Base-by-base conservation (phyloP, 2,888 invertebrate genomes). In the Eristalis arbustorum region DNA sequence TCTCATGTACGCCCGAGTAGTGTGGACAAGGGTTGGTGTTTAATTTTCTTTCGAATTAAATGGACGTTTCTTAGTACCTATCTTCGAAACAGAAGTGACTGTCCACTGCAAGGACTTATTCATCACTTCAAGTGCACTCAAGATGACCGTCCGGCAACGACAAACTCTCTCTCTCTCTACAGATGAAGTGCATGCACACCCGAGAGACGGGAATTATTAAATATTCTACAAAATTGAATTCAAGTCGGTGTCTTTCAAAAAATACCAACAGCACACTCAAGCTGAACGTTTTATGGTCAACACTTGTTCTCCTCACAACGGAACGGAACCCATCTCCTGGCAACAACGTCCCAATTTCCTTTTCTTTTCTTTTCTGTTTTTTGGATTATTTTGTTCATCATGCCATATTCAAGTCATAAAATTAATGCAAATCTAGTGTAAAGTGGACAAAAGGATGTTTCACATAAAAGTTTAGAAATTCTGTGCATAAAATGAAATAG, bases 401-500 rank as follows among this genome's bases (percentile, higher is more conserved):
- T 68, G 63, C 57, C 68, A 80, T 80, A 80, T 74, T 56, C 74
- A 69, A 80, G 75, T 81, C 75, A 40, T 81, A 71, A 82, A 82
- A 85, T 82, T 69, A 73, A 77, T 77, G 77, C 82, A 85, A 81
- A 82, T 82, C 76, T 81, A 69, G 73, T 81, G 77, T 73, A 81
- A 85, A 81, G 68, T 81, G 81, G 81, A 73, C 77, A 68, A 85
- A 77, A 23, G 59, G 63, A 23, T 34, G 71, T 63, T 31, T 49
- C 57, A 42, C 56, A 75, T 67, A 72, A 76, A 71, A 80, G 69
- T 72, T 76, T 75, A 67, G 37, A 76, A 76, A 68, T 72, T 80
- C 59, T 14, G 42, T 25, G 22, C 31, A 68, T 57, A 61, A 84
- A 80, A 80, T 71, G 56, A 75, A 75, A 71, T 72, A 72, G 64